phyloP scores from a whole-genome alignment of 2,797 vertebrate genomes.

The Enteromius afrohamiltoni region DNA sequence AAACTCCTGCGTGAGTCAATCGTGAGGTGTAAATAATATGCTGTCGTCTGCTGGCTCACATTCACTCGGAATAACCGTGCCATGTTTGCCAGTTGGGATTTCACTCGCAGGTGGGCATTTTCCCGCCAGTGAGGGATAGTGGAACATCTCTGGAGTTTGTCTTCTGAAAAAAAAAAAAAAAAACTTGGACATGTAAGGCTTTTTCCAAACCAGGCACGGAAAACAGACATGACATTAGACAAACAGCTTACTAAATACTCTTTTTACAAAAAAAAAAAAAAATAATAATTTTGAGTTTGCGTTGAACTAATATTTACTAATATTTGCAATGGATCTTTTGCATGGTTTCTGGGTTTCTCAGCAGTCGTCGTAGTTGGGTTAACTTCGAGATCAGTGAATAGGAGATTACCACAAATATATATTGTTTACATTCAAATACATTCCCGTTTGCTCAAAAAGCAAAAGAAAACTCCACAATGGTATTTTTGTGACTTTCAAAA shows the following conservation, averaged over 20 bases:
- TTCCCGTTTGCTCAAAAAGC: not conserved
- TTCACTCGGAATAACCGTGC: slow-evolving; percentile 21
- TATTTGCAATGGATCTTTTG: not conserved
- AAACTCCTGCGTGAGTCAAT: slow-evolving; percentile 1
- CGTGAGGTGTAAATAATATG: slow-evolving; percentile 8
- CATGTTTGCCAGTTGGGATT: slow-evolving; percentile 34
- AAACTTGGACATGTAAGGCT: slow-evolving; percentile 6
- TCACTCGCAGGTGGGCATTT: slow-evolving; percentile 33
- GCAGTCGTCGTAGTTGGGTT: too few species aligned
- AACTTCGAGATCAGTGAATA: not conserved
- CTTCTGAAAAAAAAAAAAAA: too few species aligned
- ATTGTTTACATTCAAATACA: not conserved
- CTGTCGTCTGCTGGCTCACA: slow-evolving; percentile 13
- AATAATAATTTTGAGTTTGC: not conserved
- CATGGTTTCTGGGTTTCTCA: not conserved
- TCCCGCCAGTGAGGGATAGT: slow-evolving; percentile 15
- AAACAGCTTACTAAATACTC: not conserved
- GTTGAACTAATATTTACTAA: not conserved
- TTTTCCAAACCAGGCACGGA: slow-evolving; percentile 18
- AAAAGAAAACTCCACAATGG: not conserved
- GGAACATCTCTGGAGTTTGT: slow-evolving; percentile 39
- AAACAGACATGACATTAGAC: not conserved
- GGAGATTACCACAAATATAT: not conserved
- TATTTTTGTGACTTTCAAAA: too few species aligned
- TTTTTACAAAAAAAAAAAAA: not conserved